These are phyloP conservation scores for Brachyopa scutellaris DNA, from an alignment of 2,888 invertebrate genomes.

Conservation along the genomic window DNA sequence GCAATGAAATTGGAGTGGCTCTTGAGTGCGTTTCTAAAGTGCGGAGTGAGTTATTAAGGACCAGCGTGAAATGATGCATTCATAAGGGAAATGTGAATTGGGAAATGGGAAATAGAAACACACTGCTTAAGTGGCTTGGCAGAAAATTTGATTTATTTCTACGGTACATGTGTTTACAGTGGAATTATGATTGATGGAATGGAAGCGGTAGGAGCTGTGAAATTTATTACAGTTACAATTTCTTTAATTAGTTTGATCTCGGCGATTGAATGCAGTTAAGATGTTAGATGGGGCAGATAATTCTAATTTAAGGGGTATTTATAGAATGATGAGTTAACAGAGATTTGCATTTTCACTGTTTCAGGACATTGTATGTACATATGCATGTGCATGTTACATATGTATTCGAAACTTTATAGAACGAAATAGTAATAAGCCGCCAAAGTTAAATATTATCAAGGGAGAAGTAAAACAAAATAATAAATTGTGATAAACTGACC, in stretches of 20 bases:
- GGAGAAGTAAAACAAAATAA: too few species aligned
- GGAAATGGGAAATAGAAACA: too few species aligned
- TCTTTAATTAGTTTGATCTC: constrained; percentile 24
- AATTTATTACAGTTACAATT: constrained; percentile 29
- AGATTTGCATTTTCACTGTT: too few species aligned
- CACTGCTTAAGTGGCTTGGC: constrained; percentile 38
- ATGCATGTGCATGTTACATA: too few species aligned
- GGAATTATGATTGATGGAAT: constrained; percentile 37
- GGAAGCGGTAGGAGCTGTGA: not conserved
- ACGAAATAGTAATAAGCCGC: too few species aligned
- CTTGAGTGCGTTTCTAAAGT: constrained; percentile 52
- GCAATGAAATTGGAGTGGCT: constrained; percentile 49
- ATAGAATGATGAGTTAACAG: too few species aligned
- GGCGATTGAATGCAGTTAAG: not conserved
- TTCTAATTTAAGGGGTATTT: too few species aligned
- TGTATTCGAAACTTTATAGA: too few species aligned
- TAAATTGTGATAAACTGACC: too few species aligned
- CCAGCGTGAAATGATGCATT: constrained; percentile 58
- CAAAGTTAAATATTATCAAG: too few species aligned
- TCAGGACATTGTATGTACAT: too few species aligned
- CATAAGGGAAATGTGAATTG: constrained; percentile 58
- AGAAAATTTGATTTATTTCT: constrained; percentile 62
- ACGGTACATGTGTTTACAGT: not conserved
- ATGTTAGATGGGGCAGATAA: too few species aligned
- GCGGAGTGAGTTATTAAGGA: constrained; percentile 48